These are phyloP conservation scores for Diplodus sargus DNA, from an alignment of 2,797 vertebrate genomes.

Conservation along the genomic window DNA sequence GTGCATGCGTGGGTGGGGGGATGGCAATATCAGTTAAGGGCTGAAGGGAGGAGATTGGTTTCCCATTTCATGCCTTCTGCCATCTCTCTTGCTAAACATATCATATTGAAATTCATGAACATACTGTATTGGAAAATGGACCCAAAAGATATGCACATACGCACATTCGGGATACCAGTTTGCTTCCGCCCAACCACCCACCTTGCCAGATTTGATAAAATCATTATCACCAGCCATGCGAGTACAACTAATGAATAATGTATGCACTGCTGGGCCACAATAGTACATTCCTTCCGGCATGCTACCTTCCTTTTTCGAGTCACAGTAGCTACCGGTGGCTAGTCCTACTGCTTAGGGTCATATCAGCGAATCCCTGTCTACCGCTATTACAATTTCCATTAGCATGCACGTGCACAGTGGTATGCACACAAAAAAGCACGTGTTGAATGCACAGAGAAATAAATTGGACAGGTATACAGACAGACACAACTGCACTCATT, in stretches of 20 bases:
- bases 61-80: conserved; percentile 49
- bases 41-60: conserved; percentile 51
- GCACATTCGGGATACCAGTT: conserved; percentile 25
- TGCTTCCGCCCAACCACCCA: conserved; percentile 47
- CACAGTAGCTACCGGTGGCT: conserved; percentile 53
- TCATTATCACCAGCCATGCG: conserved; percentile 76
- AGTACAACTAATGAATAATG: conserved; percentile 79
- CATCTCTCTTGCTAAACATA: conserved; percentile 49
- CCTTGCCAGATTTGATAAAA: conserved; percentile 79
- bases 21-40: conserved; percentile 44
- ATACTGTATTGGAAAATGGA: conserved; percentile 56
- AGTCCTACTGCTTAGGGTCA: conserved; percentile 57
- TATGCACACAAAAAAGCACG: conserved; percentile 28
- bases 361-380: conserved; percentile 68
- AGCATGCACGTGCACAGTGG: conserved; percentile 18
- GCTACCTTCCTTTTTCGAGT: conserved; percentile 56
- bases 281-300: conserved; percentile 54
- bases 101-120: conserved; percentile 67
- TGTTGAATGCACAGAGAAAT: conserved; percentile 32
- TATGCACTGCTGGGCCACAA: conserved; percentile 71
- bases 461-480: conserved; percentile 33
- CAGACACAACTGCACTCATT: conserved; percentile 35
- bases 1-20: background rate
- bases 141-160: conserved; percentile 41
- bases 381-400: conserved; percentile 71